Conservation (phyloP, 1,140 invertebrate species). For the Solenopsis invicta region DNA sequence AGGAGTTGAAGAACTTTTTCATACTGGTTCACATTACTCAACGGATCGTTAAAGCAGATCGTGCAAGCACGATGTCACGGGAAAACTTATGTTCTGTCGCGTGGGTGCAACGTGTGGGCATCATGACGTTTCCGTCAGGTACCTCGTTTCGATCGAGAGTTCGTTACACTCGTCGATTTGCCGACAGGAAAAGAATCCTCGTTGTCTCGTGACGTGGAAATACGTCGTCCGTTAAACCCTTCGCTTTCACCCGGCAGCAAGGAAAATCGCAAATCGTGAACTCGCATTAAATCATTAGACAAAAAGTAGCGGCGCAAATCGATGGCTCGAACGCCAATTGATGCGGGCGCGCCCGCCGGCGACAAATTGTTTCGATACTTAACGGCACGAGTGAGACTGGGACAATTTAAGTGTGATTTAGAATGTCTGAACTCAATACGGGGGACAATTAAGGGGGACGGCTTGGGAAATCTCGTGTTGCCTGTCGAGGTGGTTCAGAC, state of each 20-base stretch:
- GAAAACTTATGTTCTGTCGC: conserved; percentile 68
- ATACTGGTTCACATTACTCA: conserved; percentile 48
- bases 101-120: conserved; percentile 69
- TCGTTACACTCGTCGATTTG: conserved; percentile 57
- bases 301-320: conserved; percentile 59
- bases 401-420: conserved; percentile 57
- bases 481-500: conserved; percentile 9
- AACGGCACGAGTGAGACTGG: conserved; percentile 34
- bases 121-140: conserved; percentile 36
- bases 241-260: conserved; percentile 18
- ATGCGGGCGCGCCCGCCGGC: conserved; percentile 47
- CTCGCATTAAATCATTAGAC: conserved; percentile 54
- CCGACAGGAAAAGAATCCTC: background rate
- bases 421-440: conserved; percentile 42
- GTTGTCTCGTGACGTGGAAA: conserved; percentile 33
- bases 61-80: conserved; percentile 32
- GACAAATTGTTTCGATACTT: conserved; percentile 35
- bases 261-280: conserved; percentile 36
- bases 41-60: conserved; percentile 69
- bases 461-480: conserved; percentile 20
- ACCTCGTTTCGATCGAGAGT: conserved; percentile 22
- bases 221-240: background rate
- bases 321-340: conserved; percentile 48
- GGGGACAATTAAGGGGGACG: conserved; percentile 34
- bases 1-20: conserved; percentile 47